Conservation (phyloP, 2,113 vertebrate genomes). For the Thryonomys swinderianus region DNA sequence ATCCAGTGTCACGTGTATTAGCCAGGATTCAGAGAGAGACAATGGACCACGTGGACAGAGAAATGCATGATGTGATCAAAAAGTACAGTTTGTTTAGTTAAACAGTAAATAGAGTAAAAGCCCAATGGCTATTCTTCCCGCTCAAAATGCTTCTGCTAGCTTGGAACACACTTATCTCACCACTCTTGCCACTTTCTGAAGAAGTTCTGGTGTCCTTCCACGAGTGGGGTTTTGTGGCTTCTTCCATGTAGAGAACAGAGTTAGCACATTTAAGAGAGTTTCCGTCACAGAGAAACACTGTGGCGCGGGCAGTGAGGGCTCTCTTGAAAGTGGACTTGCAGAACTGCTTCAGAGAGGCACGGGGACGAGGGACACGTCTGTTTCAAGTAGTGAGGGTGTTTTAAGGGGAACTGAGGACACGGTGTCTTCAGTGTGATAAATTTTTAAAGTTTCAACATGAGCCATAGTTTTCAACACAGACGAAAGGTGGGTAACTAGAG, state of each 20-base stretch:
- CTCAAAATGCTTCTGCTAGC: background rate
- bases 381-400: background rate
- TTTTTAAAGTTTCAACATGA: background rate
- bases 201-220: background rate
- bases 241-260: background rate
- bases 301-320: background rate
- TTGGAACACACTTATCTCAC: background rate
- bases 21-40: background rate
- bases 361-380: background rate
- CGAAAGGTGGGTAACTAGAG: background rate
- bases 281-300: background rate
- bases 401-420: background rate
- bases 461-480: background rate
- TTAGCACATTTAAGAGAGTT: background rate
- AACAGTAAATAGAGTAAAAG: background rate
- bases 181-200: background rate
- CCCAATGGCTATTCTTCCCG: background rate
- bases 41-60: background rate
- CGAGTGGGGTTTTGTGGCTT: background rate
- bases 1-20: background rate
- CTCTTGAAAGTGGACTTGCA: no score
- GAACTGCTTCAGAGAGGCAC: background rate
- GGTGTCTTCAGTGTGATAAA: background rate
- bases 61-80: background rate
- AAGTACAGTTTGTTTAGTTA: background rate